Base-by-base conservation (phyloP, 1,140 invertebrate genomes). In the Euwallacea fornicatus region DNA sequence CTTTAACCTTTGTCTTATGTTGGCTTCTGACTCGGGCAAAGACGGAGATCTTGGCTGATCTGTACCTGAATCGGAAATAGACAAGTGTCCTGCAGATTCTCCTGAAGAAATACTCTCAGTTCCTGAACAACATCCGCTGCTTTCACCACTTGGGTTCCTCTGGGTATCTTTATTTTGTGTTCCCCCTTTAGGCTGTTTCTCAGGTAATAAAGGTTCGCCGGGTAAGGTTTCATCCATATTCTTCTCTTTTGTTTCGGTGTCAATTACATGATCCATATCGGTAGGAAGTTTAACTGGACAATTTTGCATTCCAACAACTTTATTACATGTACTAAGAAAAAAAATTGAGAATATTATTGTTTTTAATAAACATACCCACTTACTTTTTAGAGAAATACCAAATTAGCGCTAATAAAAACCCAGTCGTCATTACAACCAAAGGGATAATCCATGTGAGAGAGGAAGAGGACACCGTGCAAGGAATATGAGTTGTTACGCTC, bases 101-200 rank as follows among this genome's bases (percentile, higher is more conserved):
- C 86, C 69, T 0, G 85, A 87, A 6, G 86, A 87, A 1, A 86
- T 84, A 21, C 85, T 86, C 62, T 86, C 86, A 62, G 86, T 84
- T 4, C 83, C 86, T 47, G 83, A 86, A 16, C 85, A 85, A 65
- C 86, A 86, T 13, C 85, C 86, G 70, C 85, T 86, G 0, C 85
- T 86, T 74, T 88, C 86, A 2, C 83, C 83, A 62, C 84, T 85
- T 54, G 83, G 82, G 54, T 79, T 81, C 15, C 46, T 2, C 21
- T 33, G 21, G 21, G 21, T 33, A 4, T 10, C 46, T 50, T 10
- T 11, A 50, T 3, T 10, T 6, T 50, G 46, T 50, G 13, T 11
- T 50, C 46, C 13, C 46, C 46, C 46, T 50, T 50, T 13, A 50
- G 78, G 80, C 10, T 9, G 33, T 82, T 81, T 80, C 79, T 84